Percentiles rank a stretch among this genome's conserved stretches.
Conservation (phyloP, 2,797 vertebrate genomes). For the Columba guinea region DNA sequence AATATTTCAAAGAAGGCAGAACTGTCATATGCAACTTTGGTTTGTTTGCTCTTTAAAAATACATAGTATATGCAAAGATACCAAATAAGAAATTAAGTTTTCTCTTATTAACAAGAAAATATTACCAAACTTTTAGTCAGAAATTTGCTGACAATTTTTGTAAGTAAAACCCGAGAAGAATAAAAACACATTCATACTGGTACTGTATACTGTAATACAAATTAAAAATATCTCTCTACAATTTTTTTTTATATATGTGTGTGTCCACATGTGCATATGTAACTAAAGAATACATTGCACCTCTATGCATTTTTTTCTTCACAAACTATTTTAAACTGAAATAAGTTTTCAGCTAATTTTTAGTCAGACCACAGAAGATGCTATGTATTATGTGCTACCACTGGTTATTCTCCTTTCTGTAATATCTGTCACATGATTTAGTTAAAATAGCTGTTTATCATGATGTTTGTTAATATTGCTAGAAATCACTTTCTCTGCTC, state of each 20-base stretch:
- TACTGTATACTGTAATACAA: background rate
- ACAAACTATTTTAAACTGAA: background rate
- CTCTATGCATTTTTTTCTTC: background rate
- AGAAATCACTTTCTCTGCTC: background rate
- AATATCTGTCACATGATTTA: fast-evolving
- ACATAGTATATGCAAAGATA: background rate
- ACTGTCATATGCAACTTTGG: background rate
- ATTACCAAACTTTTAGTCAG: background rate
- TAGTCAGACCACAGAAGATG: background rate
- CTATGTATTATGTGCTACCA: fast-evolving
- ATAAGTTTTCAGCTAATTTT: background rate
- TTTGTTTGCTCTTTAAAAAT: background rate
- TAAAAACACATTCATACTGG: background rate
- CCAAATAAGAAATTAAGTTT: background rate
- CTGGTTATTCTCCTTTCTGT: background rate
- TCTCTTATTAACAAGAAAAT: background rate
- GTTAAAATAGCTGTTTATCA: background rate
- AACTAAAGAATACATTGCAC: background rate
- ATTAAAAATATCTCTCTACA: background rate
- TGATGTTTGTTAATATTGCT: background rate
- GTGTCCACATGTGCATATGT: background rate
- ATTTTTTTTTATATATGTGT: background rate
- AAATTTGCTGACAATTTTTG: background rate
- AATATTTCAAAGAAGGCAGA: background rate
- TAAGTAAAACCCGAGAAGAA: background rate